These are phyloP conservation scores for Apeltes quadracus DNA, from an alignment of 2,113 vertebrate species.

Conservation along the genomic window DNA sequence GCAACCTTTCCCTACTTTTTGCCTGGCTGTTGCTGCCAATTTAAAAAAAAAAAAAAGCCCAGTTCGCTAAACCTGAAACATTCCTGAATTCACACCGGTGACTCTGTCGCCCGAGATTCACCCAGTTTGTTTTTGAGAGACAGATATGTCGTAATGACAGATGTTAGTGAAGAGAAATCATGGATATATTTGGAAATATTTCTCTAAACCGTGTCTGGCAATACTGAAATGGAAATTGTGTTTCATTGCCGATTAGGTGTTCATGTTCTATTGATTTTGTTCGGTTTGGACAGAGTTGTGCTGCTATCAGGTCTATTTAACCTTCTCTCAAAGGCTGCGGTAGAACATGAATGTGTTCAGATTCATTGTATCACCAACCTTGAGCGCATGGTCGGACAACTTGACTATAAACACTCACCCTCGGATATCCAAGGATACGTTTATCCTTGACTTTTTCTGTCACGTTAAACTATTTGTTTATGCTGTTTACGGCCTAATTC, in stretches of 20 bases:
- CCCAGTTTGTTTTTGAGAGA: conserved; percentile 7
- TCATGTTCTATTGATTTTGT: conserved; percentile 26
- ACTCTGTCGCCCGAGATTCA: conserved; percentile 8
- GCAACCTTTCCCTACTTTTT: conserved; percentile 12
- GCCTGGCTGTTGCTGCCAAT: conserved; percentile 16
- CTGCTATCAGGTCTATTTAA: conserved; percentile 21
- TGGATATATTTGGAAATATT: conserved; percentile 2
- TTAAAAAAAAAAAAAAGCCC: background rate
- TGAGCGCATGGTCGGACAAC: conserved; percentile 45
- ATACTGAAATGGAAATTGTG: background rate
- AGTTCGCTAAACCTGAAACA: conserved; percentile 22
- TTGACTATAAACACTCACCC: conserved; percentile 37
- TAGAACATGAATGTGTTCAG: background rate
- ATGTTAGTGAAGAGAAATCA: background rate
- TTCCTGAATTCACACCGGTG: conserved; percentile 21
- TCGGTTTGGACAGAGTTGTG: background rate
- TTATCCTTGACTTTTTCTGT: background rate
- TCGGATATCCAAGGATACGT: conserved; percentile 42
- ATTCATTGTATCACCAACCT: conserved; percentile 55
- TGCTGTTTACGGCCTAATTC: conserved; percentile 2
- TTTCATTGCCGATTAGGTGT: conserved; percentile 9
- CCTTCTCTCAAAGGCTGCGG: conserved; percentile 32
- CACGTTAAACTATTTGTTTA: conserved; percentile 3
- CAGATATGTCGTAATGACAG: background rate
- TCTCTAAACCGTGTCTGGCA: background rate